A percentile compares a stretch with the other conserved stretches of the same genome.
These are phyloP conservation scores for Proales similis DNA, from an alignment of 1,140 invertebrate species.

Conservation along the genomic window DNA sequence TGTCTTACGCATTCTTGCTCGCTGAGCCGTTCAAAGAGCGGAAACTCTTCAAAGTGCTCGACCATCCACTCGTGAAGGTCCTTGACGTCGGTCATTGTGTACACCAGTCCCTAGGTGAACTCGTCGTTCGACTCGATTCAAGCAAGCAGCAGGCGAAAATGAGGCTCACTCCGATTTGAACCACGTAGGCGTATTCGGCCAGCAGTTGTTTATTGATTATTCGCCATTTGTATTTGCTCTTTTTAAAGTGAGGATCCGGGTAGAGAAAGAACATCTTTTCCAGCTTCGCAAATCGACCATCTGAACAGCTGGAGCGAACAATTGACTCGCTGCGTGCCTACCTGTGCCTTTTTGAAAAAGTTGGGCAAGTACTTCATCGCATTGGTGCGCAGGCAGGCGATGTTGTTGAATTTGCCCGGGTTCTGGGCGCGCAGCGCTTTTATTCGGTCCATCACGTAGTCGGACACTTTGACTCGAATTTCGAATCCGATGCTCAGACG, in stretches of 20 bases:
- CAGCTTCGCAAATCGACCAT: constrained; percentile 61
- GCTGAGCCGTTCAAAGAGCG: constrained; percentile 66
- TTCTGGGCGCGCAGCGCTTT: constrained; percentile 70
- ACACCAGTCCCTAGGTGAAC: constrained; percentile 68
- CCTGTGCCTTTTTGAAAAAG: constrained; percentile 87
- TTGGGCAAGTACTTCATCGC: constrained; percentile 97
- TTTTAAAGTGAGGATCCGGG: constrained; percentile 99
- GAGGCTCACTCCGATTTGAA: constrained; percentile 67
- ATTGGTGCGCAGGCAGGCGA: constrained; percentile 89
- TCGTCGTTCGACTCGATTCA: constrained; percentile 38
- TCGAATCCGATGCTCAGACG: constrained; percentile 88
- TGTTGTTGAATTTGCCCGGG: constrained; percentile 75
- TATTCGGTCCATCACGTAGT: constrained; percentile 93
- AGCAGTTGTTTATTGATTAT: constrained; percentile 87
- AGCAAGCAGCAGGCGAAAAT: constrained; percentile 8
- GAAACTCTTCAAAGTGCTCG: constrained; percentile 79
- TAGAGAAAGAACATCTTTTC: constrained; percentile 99
- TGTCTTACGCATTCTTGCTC: constrained; percentile 47
- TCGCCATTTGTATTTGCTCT: constrained; percentile 96
- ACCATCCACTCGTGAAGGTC: constrained; percentile 97
- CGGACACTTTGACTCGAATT: constrained; percentile 87
- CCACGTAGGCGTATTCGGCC: constrained; percentile 90
- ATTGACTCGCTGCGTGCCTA: constrained; percentile 48
- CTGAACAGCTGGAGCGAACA: not conserved
- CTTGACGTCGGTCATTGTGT: constrained; percentile 94